phyloP scores from a whole-genome alignment of 2,888 invertebrate genomes.

The Mimas tiliae region DNA sequence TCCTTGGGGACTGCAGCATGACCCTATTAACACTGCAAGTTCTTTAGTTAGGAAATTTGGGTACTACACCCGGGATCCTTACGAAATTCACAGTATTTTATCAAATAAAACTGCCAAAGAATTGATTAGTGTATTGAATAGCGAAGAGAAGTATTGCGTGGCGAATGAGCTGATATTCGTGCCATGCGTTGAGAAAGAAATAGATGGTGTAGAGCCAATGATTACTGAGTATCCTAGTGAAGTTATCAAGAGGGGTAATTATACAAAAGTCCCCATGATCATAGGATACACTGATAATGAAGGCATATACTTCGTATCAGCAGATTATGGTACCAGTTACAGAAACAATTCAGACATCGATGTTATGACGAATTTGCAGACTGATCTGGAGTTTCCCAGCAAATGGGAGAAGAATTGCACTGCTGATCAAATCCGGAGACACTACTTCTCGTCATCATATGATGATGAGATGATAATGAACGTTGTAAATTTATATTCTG shows the following conservation, averaged over 20 bases:
- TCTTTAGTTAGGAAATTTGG: conserved; percentile 67
- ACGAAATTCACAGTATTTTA: conserved; percentile 63
- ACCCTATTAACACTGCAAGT: conserved; percentile 66
- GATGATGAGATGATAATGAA: conserved; percentile 70
- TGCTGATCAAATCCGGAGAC: conserved; percentile 51
- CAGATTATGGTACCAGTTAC: conserved; percentile 66
- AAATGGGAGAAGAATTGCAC: conserved; percentile 61
- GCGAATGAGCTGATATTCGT: conserved; percentile 67
- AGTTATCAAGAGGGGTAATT: conserved; percentile 66
- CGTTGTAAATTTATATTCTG: conserved; percentile 74
- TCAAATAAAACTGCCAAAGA: conserved; percentile 62
- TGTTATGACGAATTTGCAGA: conserved; percentile 52
- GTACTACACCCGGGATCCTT: conserved; percentile 65
- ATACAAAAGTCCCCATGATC: conserved; percentile 75
- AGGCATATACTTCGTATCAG: conserved; percentile 70
- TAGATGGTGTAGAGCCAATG: conserved; percentile 67
- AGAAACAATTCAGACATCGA: conserved; percentile 51
- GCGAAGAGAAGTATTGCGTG: conserved; percentile 65
- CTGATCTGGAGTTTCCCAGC: conserved; percentile 65
- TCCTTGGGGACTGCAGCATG: conserved; percentile 71
- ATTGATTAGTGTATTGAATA: conserved; percentile 59
- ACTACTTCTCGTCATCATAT: conserved; percentile 63
- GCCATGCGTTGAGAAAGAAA: conserved; percentile 69
- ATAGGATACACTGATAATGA: conserved; percentile 75
- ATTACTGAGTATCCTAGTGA: conserved; percentile 64